A percentile compares a stretch with the other conserved stretches of the same genome.
Evolutionary conservation across 2,113 vertebrate genomes (phyloP).

Genomic region (Larimichthys polyactis): DNA sequence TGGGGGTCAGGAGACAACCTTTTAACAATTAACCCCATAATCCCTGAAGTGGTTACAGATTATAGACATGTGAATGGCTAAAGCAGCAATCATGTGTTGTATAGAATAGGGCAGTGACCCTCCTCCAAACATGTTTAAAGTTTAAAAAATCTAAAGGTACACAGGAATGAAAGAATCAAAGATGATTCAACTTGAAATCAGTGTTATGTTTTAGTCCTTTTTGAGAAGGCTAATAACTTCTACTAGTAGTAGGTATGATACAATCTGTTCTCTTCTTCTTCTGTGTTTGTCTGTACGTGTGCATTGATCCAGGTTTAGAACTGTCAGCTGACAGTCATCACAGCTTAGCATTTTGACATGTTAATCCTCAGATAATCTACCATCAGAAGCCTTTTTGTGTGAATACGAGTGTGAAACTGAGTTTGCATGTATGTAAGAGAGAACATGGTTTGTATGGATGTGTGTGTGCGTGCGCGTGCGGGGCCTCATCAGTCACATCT

Average conservation of each 20-base stretch:
- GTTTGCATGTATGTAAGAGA: conserved; percentile 21
- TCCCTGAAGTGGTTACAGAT: conserved; percentile 44
- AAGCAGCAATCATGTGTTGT: neutral
- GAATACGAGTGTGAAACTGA: conserved; percentile 4
- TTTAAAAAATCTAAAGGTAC: neutral
- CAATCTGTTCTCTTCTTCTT: neutral
- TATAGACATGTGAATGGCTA: conserved; percentile 37
- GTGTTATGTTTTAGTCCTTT: neutral
- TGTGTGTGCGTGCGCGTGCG: conserved; percentile 2
- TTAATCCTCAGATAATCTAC: conserved; percentile 50
- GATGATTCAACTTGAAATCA: neutral
- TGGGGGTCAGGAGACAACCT: conserved; percentile 46
- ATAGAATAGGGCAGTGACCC: neutral
- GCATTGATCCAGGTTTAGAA: conserved; percentile 25
- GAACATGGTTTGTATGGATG: neutral
- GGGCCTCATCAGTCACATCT: conserved; percentile 76
- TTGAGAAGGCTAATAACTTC: neutral
- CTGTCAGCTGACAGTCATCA: conserved; percentile 53
- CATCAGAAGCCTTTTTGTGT: conserved; percentile 35
- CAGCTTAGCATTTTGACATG: conserved; percentile 45
- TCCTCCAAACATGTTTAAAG: neutral
- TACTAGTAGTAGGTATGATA: neutral
- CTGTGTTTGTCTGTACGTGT: neutral
- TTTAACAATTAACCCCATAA: conserved; percentile 64
- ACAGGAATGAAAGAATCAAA: neutral